Base-by-base conservation (phyloP, 2,797 vertebrate genomes). In the Brotula barbata region DNA sequence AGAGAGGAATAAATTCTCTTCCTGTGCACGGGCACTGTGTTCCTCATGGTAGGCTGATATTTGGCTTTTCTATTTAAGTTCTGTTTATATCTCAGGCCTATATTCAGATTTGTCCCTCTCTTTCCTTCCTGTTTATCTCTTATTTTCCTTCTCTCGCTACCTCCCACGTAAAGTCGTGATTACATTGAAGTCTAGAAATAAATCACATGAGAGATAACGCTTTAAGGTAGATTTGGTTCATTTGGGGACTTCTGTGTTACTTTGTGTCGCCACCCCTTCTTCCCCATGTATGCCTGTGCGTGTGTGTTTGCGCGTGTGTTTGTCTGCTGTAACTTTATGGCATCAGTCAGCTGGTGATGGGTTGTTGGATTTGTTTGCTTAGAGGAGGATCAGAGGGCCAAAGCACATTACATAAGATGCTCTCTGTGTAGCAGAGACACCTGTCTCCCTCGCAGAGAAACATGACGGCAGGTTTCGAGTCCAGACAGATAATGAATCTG, bases 381-480 rank as follows among this genome's bases (percentile, higher is more conserved):
- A 84, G 81, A 43, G 57, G 78, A 21, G 37, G 56, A 65, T 58
- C 79, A 80, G 85, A 86, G 72, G 82, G 81, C 87, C 83, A 88
- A 89, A 89, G 81, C 78, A 34, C 20, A 71, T 92, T 91, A 91
- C 73, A 75, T 91, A 91, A 92, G 88, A 71, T 64, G 73, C 75
- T 65, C 80, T 87, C 77, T 40, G 74, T 59, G 78, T 77, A 80
- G 85, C 85, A 75, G 16, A 78, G 82, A 88, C 87, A 90, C 89
- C 89, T 86, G 86, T 80, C 63, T 76, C 61, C 49, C 71, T 71
- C 36, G 16, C 62, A 73, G 48, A 53, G 74, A 57, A 63, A 68
- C 68, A 68, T 58, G 52, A 59, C 61, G 71, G 46, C 53, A 21
- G 68, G 61, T 58, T 68, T 47, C 22, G n/a, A 40, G 60, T 75